A percentile compares a stretch with the other conserved stretches of the same genome.
phyloP scores from a whole-genome alignment of 2,113 vertebrate genomes.

The Cyphomyrus discorhynchus region DNA sequence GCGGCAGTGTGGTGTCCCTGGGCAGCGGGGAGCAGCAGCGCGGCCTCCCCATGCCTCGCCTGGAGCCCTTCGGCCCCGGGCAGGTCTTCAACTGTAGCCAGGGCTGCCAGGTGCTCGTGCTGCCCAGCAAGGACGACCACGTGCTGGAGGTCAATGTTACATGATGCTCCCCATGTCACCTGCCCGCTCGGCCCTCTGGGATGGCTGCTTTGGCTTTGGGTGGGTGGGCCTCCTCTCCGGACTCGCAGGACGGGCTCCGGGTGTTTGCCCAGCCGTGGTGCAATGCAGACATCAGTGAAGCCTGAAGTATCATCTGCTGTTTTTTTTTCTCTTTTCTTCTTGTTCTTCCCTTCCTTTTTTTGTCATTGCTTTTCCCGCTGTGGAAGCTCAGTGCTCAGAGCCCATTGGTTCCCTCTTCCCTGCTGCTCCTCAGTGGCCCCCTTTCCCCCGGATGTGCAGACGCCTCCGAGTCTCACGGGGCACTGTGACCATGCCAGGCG shows the following conservation, averaged over 20 bases:
- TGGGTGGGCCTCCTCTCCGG: not conserved
- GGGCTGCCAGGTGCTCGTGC: conserved; percentile 77
- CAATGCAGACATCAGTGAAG: conserved; percentile 21
- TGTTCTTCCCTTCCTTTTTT: not conserved
- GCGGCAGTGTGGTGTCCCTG: conserved; percentile 68
- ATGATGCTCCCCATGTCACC: conserved; percentile 57
- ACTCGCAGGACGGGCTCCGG: conserved; percentile 15
- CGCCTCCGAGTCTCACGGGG: not conserved
- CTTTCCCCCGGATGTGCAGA: not conserved
- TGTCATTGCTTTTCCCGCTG: not conserved
- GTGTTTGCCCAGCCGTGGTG: conserved; percentile 6
- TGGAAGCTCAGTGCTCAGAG: not conserved
- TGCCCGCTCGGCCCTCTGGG: conserved; percentile 20
- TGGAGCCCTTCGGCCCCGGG: conserved; percentile 78
- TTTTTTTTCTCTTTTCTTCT: not conserved
- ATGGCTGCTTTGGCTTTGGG: not conserved
- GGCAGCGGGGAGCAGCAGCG: conserved; percentile 69
- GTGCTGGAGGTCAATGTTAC: conserved; percentile 91
- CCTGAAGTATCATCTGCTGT: conserved; percentile 27
- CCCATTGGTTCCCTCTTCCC: not conserved
- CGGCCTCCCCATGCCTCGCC: conserved; percentile 83
- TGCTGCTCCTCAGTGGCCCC: not conserved
- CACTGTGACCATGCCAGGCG: not conserved
- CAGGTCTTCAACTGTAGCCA: conserved; percentile 86
- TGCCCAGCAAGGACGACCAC: conserved; percentile 86